Percentiles rank a stretch among this genome's conserved stretches.
These are phyloP conservation scores for Nudaria mundana DNA, from an alignment of 2,888 invertebrate species.

Conservation along the genomic window DNA sequence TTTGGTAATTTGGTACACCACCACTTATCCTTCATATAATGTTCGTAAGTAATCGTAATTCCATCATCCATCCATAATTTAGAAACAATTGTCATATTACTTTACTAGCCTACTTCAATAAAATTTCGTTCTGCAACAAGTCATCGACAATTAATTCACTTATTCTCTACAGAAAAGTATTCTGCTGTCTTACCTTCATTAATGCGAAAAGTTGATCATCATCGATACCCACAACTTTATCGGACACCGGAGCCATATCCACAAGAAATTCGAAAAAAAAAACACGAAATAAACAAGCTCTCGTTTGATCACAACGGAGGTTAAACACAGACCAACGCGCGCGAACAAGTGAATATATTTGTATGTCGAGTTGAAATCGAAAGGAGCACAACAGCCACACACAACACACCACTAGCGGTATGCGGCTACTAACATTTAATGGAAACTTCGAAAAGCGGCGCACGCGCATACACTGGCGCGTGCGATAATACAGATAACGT, in stretches of 20 bases:
- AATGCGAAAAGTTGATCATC: constrained; percentile 88
- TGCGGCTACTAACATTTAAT: neutral
- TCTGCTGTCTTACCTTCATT: constrained; percentile 84
- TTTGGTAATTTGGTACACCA: too few relatives aligned
- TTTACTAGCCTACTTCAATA: neutral
- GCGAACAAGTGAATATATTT: constrained; percentile 20
- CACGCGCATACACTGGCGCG: neutral
- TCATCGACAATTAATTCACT: too few relatives aligned
- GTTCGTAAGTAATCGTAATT: too few relatives aligned
- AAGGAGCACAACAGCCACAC: constrained; percentile 3
- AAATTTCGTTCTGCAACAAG: neutral
- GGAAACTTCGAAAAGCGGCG: constrained; percentile 1
- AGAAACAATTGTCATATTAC: too few relatives aligned
- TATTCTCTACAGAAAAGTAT: neutral
- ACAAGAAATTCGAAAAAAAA: constrained; percentile 19
- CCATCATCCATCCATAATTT: too few relatives aligned
- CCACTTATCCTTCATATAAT: too few relatives aligned
- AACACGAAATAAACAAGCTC: neutral
- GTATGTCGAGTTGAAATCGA: constrained; percentile 10
- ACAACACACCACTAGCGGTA: neutral
- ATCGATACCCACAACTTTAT: constrained; percentile 78
- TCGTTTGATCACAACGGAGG: constrained; percentile 1
- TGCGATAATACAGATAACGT: neutral
- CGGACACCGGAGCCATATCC: constrained; percentile 69
- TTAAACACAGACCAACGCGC: constrained; percentile 16